Base-by-base conservation (phyloP, 2,888 invertebrate species). In the Epinotia ramella region DNA sequence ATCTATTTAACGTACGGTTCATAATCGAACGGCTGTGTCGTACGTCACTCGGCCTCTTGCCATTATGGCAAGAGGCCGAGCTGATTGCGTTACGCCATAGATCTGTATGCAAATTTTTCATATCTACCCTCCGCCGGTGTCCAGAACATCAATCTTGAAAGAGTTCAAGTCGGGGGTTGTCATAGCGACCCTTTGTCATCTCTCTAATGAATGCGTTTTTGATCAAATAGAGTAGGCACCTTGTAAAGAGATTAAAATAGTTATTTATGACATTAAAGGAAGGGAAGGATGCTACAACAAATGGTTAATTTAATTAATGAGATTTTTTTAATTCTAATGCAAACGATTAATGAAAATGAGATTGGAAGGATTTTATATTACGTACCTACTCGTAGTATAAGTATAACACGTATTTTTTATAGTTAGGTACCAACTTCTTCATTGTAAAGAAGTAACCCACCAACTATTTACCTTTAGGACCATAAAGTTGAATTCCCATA, bases 41-140 rank as follows among this genome's bases (percentile, higher is more conserved):
- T n/a, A n/a, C n/a, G n/a, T n/a, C n/a, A n/a, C n/a, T n/a, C n/a
- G n/a, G n/a, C n/a, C n/a, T n/a, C n/a, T n/a, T n/a, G n/a, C n/a
- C n/a, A 16, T 44, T 28, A 24, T 56, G 20, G 59, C 16, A 18
- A 44, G 56, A 40, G 56, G 69, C 46, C 24, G 44, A 60, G 46
- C 59, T 69, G 33, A 68, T 68, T 69, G 59, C 59, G 59, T 60
- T 46, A 7, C 69, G 9, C 46, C 46, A 20, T 60, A 88, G 85
- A 89, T 90, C 88, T 88, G 83, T 84, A 91, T 91, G 91, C 87
- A 89, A 92, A 90, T 91, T 88, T 88, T 88, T 88, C 85, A 86
- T 88, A 87, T 86, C 86, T 81, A 74, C 81, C 80, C 78, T 77
- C 77, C 76, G 70, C 77, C 77, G 79, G 79, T 78, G 78, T 75